Evolutionary conservation across 2,797 vertebrate genomes (phyloP), one percentile per base, ranked within the genome.

Genomic region (Hirundo rustica): DNA sequence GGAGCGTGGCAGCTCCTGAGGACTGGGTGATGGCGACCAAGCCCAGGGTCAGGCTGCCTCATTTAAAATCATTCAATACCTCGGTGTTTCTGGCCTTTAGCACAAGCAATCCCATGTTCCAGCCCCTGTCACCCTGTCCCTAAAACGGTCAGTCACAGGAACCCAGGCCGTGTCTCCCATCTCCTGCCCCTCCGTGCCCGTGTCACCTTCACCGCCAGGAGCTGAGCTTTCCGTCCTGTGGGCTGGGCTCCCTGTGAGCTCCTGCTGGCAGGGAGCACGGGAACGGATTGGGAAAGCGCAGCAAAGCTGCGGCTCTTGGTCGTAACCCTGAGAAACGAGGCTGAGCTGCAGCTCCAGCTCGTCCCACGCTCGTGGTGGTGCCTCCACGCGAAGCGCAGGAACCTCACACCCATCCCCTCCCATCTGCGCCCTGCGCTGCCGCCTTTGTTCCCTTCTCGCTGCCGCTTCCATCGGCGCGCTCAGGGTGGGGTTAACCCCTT

Each of bases 391-490:
- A 13, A 13, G 9, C 44, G 44, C 14, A 62, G 42, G 4, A 79
- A 15, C 40, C 75, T 90, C 86, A 3, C 72, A 6, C 11, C 79
- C 58, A 0, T 81, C 42, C 42, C 55, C 62, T 71, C 19, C 79
- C 82, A 47, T 32, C 91, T 82, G 75, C 38, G 4, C 82, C 47
- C 77, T 2, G 5, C 9, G 21, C 55, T 25, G 9, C 67, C 5
- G 1, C 23, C 0, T 8, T 30, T 2, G 4, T 11, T 22, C 29
- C 61, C 30, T 8, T 12, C 38, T 38, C n/a, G 13, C 58, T 54
- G 67, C 42, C 3, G 7, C 60, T 65, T n/a, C 79, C 54, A 19
- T 17, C 18, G 9, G 34, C 5, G 53, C 70, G 2, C 30, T 21
- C 15, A 54, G 62, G 36, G n/a, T 2, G 7, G 26, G 16, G 50